These are phyloP conservation scores for Micrastur ruficollis DNA, from an alignment of 2,797 vertebrate species.

Conservation along the genomic window DNA sequence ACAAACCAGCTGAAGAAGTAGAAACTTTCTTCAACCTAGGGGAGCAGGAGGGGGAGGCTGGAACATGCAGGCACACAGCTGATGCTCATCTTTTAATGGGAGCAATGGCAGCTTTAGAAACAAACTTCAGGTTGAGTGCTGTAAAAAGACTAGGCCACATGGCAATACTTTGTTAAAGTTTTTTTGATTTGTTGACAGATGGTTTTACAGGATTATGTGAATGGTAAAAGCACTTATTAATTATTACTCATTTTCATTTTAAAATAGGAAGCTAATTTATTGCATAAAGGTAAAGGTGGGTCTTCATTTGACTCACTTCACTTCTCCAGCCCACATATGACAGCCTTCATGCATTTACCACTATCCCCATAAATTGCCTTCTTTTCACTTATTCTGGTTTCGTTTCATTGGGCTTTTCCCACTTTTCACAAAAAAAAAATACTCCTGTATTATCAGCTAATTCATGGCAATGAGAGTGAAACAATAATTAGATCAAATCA, in stretches of 20 bases:
- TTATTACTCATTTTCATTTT: constrained; percentile 56
- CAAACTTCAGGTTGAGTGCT: not conserved
- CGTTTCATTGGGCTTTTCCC: not conserved
- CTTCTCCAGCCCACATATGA: constrained; percentile 35
- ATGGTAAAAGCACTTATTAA: constrained; percentile 55
- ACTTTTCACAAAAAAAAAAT: not conserved
- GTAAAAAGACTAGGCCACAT: not conserved
- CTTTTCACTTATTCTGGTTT: not conserved
- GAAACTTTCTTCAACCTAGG: not conserved
- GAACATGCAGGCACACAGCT: not conserved
- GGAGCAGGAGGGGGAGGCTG: not conserved
- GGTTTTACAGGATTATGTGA: constrained; percentile 15
- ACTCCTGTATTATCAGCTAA: not conserved
- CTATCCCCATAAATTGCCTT: not conserved
- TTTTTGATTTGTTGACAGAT: constrained; percentile 44
- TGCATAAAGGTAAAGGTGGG: constrained; percentile 43
- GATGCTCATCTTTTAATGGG: not conserved
- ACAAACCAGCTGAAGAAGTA: not conserved
- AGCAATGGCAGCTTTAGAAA: not conserved
- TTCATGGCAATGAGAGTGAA: not conserved
- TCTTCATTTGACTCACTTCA: constrained; percentile 51
- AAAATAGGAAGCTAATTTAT: constrained; percentile 56
- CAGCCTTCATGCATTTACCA: constrained; percentile 22
- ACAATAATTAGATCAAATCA: not conserved
- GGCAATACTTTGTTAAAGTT: not conserved